These are phyloP conservation scores for Parnassius orleans DNA, from an alignment of 2,888 invertebrate genomes.

Conservation along the genomic window DNA sequence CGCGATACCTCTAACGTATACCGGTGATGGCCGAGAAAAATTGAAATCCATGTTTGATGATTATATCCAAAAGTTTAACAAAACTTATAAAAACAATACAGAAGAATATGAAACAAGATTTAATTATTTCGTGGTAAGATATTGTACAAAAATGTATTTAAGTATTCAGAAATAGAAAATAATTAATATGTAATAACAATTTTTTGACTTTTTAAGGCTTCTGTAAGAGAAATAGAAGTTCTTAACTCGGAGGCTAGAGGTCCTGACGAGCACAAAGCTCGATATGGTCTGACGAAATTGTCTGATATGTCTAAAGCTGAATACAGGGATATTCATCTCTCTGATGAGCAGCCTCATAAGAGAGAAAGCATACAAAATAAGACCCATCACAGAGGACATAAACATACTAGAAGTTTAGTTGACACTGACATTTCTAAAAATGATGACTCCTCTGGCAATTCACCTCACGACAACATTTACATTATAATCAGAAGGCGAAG, in stretches of 20 bases:
- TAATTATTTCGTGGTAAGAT: constrained; percentile 77
- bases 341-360: constrained; percentile 53
- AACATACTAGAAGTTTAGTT: neutral
- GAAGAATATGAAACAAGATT: constrained; percentile 74
- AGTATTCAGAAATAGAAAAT: neutral
- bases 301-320: constrained; percentile 83
- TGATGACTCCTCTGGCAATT: constrained; percentile 25
- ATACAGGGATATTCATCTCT: constrained; percentile 73
- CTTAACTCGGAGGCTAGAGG: constrained; percentile 67
- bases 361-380: constrained; percentile 35
- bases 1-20: constrained; percentile 57
- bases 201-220: constrained; percentile 57
- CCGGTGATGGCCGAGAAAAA: constrained; percentile 43
- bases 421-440: constrained; percentile 22
- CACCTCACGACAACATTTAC: constrained; percentile 43
- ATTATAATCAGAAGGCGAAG: constrained; percentile 53
- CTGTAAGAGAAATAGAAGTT: constrained; percentile 68
- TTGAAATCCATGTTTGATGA: constrained; percentile 66
- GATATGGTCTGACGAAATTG: constrained; percentile 82
- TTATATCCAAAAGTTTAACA: constrained; percentile 77
- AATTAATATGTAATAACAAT: constrained; percentile 2
- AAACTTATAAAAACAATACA: constrained; percentile 70
- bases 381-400: constrained; percentile 30
- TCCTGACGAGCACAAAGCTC: constrained; percentile 63
- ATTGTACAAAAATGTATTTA: constrained; percentile 18